Conservation (phyloP, 64 coral and sea anemone species). For the Stylophora pistillata region DNA sequence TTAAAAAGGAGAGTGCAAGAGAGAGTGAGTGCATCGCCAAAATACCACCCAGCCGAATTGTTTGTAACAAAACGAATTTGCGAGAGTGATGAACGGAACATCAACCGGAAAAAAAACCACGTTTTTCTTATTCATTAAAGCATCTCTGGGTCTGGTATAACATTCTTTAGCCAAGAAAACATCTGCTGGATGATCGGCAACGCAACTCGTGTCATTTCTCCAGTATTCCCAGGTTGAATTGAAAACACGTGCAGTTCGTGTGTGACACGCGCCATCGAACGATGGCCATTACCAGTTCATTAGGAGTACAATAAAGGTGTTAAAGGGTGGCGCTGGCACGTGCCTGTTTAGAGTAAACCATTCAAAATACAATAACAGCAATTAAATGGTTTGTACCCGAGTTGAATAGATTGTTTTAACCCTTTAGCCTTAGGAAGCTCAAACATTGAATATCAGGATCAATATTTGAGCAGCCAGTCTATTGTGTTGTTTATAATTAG, state of each 20-base stretch:
- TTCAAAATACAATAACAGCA: not conserved
- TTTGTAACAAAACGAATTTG: not conserved
- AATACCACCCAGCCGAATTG: not conserved
- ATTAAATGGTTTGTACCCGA: not conserved
- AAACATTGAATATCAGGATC: not conserved
- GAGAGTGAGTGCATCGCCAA: too few species aligned
- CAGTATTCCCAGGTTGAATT: not conserved
- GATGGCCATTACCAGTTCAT: constrained; percentile 1
- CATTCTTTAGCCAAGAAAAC: not conserved
- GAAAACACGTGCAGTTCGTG: not conserved
- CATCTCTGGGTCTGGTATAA: not conserved
- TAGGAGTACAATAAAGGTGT: not conserved
- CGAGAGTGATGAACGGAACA: not conserved
- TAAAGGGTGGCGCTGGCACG: not conserved
- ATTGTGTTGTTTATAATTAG: not conserved
- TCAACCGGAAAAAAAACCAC: not conserved
- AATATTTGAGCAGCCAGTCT: not conserved
- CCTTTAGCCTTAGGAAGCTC: not conserved
- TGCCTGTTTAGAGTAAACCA: constrained; percentile 4
- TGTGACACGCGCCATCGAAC: not conserved
- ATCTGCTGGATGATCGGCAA: not conserved
- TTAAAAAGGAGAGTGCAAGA: too few species aligned
- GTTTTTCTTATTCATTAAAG: not conserved
- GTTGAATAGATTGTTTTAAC: not conserved
- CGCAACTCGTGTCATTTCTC: not conserved